Conservation (phyloP, 1,140 invertebrate species). For the Zaprionus ghesquierei region DNA sequence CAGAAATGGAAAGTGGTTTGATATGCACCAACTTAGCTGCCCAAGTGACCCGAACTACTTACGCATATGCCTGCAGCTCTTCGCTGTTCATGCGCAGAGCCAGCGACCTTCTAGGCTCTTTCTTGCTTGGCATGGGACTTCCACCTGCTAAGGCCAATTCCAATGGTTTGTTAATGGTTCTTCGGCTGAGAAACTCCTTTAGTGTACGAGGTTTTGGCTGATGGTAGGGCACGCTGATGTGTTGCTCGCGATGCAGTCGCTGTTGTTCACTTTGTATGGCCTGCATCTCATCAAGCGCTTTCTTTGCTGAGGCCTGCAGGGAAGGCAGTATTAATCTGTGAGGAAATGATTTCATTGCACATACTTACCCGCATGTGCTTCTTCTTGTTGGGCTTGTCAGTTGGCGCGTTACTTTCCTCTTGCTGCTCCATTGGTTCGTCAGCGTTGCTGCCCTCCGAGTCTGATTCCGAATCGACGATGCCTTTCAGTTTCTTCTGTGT, state of each 20-base stretch:
- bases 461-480: slow-evolving; percentile 65
- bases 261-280: slow-evolving; percentile 84
- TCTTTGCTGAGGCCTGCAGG: slow-evolving; percentile 82
- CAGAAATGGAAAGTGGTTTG: background rate
- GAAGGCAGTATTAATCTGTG: background rate
- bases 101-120: slow-evolving; percentile 51
- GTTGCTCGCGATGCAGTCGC: slow-evolving; percentile 86
- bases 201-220: slow-evolving; percentile 87
- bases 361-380: slow-evolving; percentile 49
- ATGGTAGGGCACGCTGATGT: slow-evolving; percentile 88
- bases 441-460: slow-evolving; percentile 36
- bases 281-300: slow-evolving; percentile 82
- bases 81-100: slow-evolving; percentile 83
- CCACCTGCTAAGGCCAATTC: slow-evolving; percentile 75
- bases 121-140: slow-evolving; percentile 52
- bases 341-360: background rate
- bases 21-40: background rate
- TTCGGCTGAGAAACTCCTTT: slow-evolving; percentile 86
- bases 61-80: slow-evolving; percentile 83
- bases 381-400: slow-evolving; percentile 31
- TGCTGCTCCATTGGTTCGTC: slow-evolving; percentile 39
- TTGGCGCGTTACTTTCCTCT: background rate
- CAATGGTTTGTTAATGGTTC: slow-evolving; percentile 68
- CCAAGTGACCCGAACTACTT: slow-evolving; percentile 41
- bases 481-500: slow-evolving; percentile 42